Percentiles rank a stretch among this genome's conserved stretches.
These are phyloP conservation scores for Epinephelus malabaricus DNA, from an alignment of 2,797 vertebrate genomes.

Conservation along the genomic window DNA sequence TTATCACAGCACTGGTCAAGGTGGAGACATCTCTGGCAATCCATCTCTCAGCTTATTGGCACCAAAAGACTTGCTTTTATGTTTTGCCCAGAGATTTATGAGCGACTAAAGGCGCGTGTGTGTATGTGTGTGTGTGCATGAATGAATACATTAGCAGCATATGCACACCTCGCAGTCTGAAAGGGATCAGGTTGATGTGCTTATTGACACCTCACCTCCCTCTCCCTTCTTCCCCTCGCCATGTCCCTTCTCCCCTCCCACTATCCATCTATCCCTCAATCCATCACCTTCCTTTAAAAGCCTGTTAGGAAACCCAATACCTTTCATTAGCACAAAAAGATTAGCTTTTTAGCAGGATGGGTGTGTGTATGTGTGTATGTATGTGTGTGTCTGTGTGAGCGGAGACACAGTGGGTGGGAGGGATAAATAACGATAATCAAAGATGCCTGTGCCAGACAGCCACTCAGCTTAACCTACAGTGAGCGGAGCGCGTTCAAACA, in stretches of 20 bases:
- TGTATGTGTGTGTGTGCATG: constrained; percentile 32
- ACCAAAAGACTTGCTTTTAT: constrained; percentile 80
- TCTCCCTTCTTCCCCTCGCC: constrained; percentile 53
- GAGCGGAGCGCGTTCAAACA: constrained; percentile 47
- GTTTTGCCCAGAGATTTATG: constrained; percentile 79
- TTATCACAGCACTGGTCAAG: constrained; percentile 79
- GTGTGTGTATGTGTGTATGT: constrained; percentile 33
- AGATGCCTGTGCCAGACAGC: constrained; percentile 70
- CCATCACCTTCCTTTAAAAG: constrained; percentile 84
- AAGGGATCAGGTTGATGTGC: constrained; percentile 75
- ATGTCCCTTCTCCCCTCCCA: constrained; percentile 57
- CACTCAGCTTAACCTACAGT: constrained; percentile 74
- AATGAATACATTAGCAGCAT: constrained; percentile 70
- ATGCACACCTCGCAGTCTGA: constrained; percentile 65
- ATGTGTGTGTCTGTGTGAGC: constrained; percentile 9
- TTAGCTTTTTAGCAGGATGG: constrained; percentile 79
- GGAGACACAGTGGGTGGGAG: constrained; percentile 50
- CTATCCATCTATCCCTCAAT: constrained; percentile 75
- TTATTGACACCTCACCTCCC: constrained; percentile 81
- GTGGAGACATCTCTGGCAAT: constrained; percentile 79
- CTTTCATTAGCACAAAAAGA: constrained; percentile 85
- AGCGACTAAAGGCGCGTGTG: constrained; percentile 48
- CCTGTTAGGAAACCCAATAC: constrained; percentile 85
- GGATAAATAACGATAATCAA: constrained; percentile 81
- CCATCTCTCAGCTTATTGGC: constrained; percentile 80